phyloP scores from a whole-genome alignment of 2,888 invertebrate genomes.

The Tyria jacobaeae region DNA sequence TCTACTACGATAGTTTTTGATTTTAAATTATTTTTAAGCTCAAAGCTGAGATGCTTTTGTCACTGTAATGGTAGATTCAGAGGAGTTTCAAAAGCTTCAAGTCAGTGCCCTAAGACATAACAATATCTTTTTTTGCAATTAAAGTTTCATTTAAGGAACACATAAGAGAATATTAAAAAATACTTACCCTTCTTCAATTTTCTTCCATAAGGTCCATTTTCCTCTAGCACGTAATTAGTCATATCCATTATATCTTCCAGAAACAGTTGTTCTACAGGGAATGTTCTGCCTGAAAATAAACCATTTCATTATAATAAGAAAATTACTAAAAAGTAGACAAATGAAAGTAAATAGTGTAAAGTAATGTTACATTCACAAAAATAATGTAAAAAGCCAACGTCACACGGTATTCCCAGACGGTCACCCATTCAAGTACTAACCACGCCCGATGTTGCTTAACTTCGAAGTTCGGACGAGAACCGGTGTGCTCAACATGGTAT shows the following conservation, averaged over 20 bases:
- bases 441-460: conserved; percentile 73
- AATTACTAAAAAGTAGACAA: conserved; percentile 2
- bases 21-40: no score
- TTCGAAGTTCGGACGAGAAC: no score
- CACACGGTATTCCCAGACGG: conserved; percentile 73
- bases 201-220: conserved; percentile 87
- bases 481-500: no score
- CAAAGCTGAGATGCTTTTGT: no score
- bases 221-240: conserved; percentile 79
- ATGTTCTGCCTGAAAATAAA: conserved; percentile 88
- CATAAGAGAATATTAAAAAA: not conserved
- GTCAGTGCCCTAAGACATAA: no score
- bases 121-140: no score
- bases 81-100: no score
- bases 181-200: conserved; percentile 87
- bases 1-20: no score
- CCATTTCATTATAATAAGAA: not conserved
- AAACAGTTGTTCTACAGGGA: conserved; percentile 93
- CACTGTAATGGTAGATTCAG: no score
- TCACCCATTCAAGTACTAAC: conserved; percentile 79
- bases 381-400: conserved; percentile 38
- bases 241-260: conserved; percentile 93
- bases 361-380: not conserved
- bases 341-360: not conserved
- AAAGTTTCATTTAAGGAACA: no score